Conservation (phyloP, 2,797 vertebrate genomes). For the Lepilemur septentrionalis region DNA sequence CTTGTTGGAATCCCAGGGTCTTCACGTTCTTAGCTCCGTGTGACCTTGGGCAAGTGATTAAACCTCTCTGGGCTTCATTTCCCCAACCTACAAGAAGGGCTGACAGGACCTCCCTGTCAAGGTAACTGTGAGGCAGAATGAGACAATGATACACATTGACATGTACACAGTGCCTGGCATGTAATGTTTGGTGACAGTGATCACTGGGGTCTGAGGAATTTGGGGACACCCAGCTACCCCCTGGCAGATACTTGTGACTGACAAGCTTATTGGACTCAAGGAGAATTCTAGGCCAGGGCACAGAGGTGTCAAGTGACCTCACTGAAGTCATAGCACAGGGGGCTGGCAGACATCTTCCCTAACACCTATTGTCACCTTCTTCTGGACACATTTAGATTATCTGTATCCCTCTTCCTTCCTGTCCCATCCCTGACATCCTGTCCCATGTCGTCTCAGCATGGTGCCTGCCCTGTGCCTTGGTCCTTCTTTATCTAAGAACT, state of each 20-base stretch:
- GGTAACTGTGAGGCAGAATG: not conserved
- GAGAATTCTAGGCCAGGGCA: not conserved
- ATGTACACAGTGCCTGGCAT: not conserved
- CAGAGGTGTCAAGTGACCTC: not conserved
- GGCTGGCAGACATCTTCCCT: not conserved
- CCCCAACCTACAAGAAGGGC: not conserved
- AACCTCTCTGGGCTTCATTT: not conserved
- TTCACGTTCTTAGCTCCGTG: not conserved
- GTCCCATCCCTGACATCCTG: not conserved
- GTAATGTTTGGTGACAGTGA: not conserved
- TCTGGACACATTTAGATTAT: not conserved
- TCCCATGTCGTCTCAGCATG: not conserved
- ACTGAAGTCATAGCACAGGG: not conserved
- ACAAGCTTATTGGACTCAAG: not conserved
- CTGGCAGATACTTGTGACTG: not conserved
- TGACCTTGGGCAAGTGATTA: not conserved
- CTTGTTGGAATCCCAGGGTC: not conserved
- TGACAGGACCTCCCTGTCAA: not conserved
- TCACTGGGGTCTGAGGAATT: not conserved
- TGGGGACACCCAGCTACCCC: not conserved
- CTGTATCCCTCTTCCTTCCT: not conserved
- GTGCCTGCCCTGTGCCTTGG: not conserved
- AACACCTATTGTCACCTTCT: not conserved
- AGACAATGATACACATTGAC: not conserved
- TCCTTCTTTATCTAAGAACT: not conserved